A percentile compares a stretch with the other conserved stretches of the same genome.
These are phyloP conservation scores for Arothron firmamentum DNA, from an alignment of 2,113 vertebrate species.

Conservation along the genomic window DNA sequence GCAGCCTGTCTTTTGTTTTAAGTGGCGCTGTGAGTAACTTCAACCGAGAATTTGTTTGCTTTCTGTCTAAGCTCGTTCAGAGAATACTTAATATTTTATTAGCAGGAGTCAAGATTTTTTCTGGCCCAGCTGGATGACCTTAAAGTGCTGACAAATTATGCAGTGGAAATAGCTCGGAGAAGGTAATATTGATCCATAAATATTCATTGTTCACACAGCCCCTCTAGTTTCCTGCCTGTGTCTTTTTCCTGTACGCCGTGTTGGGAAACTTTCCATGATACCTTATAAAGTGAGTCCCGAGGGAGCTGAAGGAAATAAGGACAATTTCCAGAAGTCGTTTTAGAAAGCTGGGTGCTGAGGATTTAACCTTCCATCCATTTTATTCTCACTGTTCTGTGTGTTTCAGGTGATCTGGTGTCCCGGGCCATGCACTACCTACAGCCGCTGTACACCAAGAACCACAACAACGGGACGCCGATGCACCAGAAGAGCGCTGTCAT, in stretches of 20 bases:
- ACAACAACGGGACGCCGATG: constrained; percentile 85
- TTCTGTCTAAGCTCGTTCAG: neutral
- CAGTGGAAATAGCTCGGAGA: constrained; percentile 36
- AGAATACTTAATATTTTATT: constrained; percentile 30
- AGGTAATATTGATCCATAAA: constrained; percentile 46
- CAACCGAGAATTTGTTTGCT: too few species aligned
- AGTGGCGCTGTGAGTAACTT: neutral
- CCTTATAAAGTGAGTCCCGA: constrained; percentile 33
- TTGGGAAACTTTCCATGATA: constrained; percentile 33
- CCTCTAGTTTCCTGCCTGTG: neutral
- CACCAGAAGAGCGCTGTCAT: constrained; percentile 82
- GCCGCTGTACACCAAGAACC: constrained; percentile 87
- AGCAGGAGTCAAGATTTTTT: constrained; percentile 29
- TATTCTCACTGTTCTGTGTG: constrained; percentile 5
- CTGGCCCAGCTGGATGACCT: constrained; percentile 29
- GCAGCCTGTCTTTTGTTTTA: constrained; percentile 16
- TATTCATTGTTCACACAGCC: constrained; percentile 43
- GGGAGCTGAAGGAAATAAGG: constrained; percentile 34
- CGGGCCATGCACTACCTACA: constrained; percentile 95
- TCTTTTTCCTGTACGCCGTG: constrained; percentile 29
- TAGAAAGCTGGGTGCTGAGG: constrained; percentile 42
- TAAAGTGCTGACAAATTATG: constrained; percentile 51
- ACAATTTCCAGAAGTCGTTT: constrained; percentile 36
- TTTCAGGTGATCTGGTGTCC: constrained; percentile 90
- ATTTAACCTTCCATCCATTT: constrained; percentile 11